Conservation (phyloP, 2,797 vertebrate genomes). For the Cichlasoma orientale region DNA sequence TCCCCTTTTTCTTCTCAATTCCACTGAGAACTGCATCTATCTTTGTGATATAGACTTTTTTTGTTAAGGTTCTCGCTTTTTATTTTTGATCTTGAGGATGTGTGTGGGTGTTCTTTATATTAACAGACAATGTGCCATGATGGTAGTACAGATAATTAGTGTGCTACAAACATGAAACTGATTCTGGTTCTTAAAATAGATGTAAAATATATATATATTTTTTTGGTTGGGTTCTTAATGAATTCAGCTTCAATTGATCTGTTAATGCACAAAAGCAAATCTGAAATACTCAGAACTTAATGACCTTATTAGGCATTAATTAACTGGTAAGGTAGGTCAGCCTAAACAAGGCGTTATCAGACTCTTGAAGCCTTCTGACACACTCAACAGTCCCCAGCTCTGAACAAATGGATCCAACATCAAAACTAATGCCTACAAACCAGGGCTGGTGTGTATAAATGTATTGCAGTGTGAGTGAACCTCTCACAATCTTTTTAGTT, state of each 20-base stretch:
- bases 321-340: not conserved
- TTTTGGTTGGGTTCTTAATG: not conserved
- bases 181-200: conserved; percentile 13
- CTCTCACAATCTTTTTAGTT: not conserved
- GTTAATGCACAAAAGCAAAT: not conserved
- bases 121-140: not conserved
- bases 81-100: conserved; percentile 29
- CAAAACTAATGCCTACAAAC: not conserved
- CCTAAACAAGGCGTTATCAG: not conserved
- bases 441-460: not conserved
- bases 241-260: not conserved
- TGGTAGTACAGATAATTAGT: conserved; percentile 31
- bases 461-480: not conserved
- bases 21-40: not conserved
- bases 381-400: not conserved
- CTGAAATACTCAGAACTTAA: not conserved
- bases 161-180: conserved; percentile 21
- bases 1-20: not conserved
- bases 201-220: not conserved
- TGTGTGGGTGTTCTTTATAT: conserved; percentile 10
- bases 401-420: not conserved
- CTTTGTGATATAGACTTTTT: conserved; percentile 3
- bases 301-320: not conserved
- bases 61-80: not conserved
- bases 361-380: not conserved